Evolutionary conservation across 2,113 vertebrate species (phyloP).

Genomic region (Vidua chalybeata): DNA sequence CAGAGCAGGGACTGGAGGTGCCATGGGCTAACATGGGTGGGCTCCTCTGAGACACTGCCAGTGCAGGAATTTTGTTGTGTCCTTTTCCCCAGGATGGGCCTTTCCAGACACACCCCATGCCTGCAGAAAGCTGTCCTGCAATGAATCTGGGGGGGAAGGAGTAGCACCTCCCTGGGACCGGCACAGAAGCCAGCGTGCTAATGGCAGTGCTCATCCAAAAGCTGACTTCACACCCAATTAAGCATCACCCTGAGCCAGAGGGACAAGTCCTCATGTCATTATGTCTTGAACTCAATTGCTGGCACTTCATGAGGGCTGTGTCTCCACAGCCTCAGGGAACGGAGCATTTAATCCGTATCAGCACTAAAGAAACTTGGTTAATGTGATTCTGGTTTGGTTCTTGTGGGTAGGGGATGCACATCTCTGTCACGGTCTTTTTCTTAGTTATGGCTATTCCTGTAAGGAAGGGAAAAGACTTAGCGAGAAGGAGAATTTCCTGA

Average conservation of each 20-base stretch:
- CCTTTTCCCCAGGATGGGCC: background rate
- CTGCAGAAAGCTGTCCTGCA: background rate
- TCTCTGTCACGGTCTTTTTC: background rate
- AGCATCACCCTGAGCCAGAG: conserved; percentile 37
- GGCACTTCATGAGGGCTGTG: background rate
- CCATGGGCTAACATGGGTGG: accelerated
- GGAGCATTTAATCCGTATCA: background rate
- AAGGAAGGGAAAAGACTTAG: background rate
- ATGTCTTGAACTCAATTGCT: conserved; percentile 44
- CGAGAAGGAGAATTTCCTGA: background rate
- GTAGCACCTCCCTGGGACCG: background rate
- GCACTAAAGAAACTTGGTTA: background rate
- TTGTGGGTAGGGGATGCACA: background rate
- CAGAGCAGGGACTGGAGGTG: background rate
- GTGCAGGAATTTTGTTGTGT: background rate
- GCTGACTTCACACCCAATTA: conserved; percentile 49
- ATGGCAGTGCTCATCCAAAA: background rate
- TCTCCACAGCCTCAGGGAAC: background rate
- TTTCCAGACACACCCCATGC: background rate
- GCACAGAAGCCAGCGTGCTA: background rate
- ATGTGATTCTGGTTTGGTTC: background rate
- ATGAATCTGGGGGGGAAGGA: background rate
- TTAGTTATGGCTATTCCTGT: background rate
- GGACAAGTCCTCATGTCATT: conserved; percentile 38
- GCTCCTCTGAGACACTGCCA: background rate